Base-by-base conservation (phyloP, 2,797 vertebrate genomes). In the Pipistrellus pipistrellus region DNA sequence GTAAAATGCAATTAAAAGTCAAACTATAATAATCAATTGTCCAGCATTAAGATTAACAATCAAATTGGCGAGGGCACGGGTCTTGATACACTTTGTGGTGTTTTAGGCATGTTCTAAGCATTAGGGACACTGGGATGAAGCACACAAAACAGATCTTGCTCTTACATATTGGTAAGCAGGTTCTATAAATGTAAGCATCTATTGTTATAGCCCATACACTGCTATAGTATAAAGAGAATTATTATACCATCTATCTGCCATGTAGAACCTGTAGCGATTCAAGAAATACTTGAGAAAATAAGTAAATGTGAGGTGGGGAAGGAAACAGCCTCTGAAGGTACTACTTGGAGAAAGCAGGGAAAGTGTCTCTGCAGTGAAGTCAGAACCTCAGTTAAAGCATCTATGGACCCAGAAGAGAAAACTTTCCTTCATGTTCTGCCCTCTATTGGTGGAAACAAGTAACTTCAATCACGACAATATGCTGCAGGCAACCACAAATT, bases 1-100 rank as follows among this genome's bases (percentile, higher is more conserved):
- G 23, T 71, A 64, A 85, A 93, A 55, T 84, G 48, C 91, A 15
- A 44, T 82, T 64, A 57, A 75, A 94, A 89, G 77, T 64, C 25
- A 51, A 82, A 25, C 38, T 66, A 1, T 69, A 46, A 55, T 8
- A 83, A 62, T 72, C 41, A 62, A 12, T 64, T 77, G 15, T 53
- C 23, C 35, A 53, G 4, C 2, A 20, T 46, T 10, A 62, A 13
- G 13, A 55, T 77, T 25, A 71, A 62, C 13, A 6, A 10, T 53
- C 41, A 9, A 23, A 6, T 15, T 55, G 8, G 8, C 38, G 66
- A 85, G 18, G 20, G 4, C 51, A 38, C 8, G 20, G 68, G 23
- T 83, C 51, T 69, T 51, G 23, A 2, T 41, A 20, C 21, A 4
- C 27, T 83, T 25, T 2, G 5, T 0, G 14, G 30, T 21, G 27